phyloP scores from a whole-genome alignment of 2,113 vertebrate species.

The Lagopus leucura region DNA sequence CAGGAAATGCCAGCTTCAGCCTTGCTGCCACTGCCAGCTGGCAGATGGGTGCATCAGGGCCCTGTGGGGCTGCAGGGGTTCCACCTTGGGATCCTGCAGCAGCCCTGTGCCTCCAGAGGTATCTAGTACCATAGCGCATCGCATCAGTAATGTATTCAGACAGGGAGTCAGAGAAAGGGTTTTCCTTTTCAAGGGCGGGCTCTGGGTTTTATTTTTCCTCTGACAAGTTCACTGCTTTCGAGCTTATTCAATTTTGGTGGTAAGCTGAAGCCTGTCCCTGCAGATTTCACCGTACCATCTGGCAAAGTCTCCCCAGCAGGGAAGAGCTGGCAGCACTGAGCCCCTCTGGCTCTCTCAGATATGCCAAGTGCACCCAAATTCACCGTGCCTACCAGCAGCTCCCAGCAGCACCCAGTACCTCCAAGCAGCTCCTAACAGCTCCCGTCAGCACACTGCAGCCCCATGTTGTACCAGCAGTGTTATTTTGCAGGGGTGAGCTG shows the following conservation, averaged over 20 bases:
- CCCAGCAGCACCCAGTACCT: not conserved
- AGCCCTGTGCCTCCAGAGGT: not conserved
- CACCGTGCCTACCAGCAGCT: too few relatives aligned
- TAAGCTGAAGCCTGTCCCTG: constrained; percentile 30
- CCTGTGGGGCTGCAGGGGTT: not conserved
- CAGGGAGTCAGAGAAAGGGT: not conserved
- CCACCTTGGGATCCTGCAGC: not conserved
- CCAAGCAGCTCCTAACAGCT: not conserved
- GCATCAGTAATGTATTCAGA: not conserved
- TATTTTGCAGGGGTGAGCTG: not conserved
- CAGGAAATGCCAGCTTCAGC: not conserved
- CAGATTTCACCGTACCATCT: not conserved
- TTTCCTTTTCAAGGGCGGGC: not conserved
- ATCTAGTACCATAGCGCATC: not conserved
- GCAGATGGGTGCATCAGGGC: not conserved
- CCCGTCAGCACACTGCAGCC: not conserved
- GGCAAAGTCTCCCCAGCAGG: not conserved
- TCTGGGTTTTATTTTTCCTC: constrained; percentile 24
- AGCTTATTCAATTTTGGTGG: constrained; percentile 16
- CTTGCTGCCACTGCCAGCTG: not conserved
- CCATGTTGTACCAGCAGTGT: accelerated
- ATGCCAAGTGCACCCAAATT: accelerated
- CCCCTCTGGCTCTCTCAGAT: not conserved
- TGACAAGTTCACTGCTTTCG: constrained; percentile 7
- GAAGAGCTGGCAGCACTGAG: not conserved